A percentile compares a stretch with the other conserved stretches of the same genome.
These are phyloP conservation scores for Cephus nigrinus DNA, from an alignment of 2,888 invertebrate species.

Conservation along the genomic window DNA sequence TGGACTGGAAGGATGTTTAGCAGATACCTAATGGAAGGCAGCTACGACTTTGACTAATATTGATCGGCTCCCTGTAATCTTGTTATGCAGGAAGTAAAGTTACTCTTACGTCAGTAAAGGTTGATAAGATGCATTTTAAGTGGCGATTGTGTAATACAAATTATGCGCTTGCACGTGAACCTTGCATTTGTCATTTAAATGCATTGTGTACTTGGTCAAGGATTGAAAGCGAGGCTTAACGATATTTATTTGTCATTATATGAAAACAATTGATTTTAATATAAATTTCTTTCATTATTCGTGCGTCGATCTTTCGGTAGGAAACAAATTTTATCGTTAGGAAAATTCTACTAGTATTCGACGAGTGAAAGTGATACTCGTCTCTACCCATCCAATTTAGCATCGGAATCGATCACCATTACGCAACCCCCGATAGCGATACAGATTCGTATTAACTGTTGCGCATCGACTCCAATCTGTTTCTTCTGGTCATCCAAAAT, in stretches of 20 bases:
- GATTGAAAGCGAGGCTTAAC: not conserved
- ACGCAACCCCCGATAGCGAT: not conserved
- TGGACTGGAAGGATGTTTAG: not conserved
- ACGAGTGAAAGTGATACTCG: not conserved
- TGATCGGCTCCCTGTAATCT: not conserved
- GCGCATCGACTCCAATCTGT: not conserved
- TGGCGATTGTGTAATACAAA: not conserved
- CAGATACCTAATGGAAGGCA: not conserved
- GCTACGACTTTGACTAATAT: not conserved
- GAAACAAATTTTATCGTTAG: not conserved
- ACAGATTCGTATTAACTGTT: not conserved
- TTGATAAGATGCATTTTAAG: not conserved
- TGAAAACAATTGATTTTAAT: not conserved
- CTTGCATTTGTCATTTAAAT: not conserved
- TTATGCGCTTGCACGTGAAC: not conserved
- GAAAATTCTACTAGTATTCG: not conserved
- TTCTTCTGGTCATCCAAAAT: not conserved
- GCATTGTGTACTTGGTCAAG: not conserved
- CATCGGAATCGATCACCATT: not conserved
- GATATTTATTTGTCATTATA: not conserved
- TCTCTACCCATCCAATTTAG: not conserved
- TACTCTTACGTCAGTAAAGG: not conserved
- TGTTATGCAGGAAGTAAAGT: not conserved
- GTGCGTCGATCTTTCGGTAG: not conserved
- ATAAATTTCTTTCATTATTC: not conserved